Percentiles rank a stretch among this genome's conserved stretches.
These are phyloP conservation scores for Troilus luridus DNA, from an alignment of 2,888 invertebrate genomes.

Conservation along the genomic window DNA sequence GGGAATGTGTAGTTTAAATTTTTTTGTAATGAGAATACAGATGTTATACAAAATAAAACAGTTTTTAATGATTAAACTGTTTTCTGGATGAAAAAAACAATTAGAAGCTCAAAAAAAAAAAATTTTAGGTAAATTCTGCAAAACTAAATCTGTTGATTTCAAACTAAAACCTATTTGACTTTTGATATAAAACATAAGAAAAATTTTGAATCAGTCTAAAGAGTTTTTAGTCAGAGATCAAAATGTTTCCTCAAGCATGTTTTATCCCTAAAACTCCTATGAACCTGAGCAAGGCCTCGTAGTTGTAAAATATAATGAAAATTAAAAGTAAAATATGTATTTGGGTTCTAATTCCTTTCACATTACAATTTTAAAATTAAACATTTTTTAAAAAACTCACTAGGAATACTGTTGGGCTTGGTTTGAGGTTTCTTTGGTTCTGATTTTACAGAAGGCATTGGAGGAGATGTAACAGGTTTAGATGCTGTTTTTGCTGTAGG, in stretches of 20 bases:
- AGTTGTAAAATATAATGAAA: neutral
- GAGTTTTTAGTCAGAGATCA: neutral
- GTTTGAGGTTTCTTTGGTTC: conserved; percentile 55
- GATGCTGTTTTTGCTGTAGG: conserved; percentile 66
- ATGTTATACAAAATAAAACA: neutral
- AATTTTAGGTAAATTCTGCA: neutral
- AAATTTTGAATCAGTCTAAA: neutral
- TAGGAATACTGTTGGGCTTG: conserved; percentile 53
- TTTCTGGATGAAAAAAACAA: neutral
- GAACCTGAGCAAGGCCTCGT: neutral
- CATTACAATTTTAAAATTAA: neutral
- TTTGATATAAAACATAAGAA: neutral
- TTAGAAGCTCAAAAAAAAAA: neutral
- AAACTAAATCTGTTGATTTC: neutral
- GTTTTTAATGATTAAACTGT: neutral
- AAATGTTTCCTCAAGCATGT: neutral
- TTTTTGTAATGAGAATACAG: neutral
- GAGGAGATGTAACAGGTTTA: conserved; percentile 45
- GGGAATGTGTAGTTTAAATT: neutral
- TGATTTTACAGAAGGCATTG: conserved; percentile 41
- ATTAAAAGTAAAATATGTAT: neutral
- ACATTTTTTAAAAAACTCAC: conserved; percentile 3
- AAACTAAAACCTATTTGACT: neutral
- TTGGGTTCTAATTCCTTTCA: neutral
- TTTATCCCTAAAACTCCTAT: neutral